Conservation (phyloP, 2,113 vertebrate genomes). For the Echinops telfairi region DNA sequence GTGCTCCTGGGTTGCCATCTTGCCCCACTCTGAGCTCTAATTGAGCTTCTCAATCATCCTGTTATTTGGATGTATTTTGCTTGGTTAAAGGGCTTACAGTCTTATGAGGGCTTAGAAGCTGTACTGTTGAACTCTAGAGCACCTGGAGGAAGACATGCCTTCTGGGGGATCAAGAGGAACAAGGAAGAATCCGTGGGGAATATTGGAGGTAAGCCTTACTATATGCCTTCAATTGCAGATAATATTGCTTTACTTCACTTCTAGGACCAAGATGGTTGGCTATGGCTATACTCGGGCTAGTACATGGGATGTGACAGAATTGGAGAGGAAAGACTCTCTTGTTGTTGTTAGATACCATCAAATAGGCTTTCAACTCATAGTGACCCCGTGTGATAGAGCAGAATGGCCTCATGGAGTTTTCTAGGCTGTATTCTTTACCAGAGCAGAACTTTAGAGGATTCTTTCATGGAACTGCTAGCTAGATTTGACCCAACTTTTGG, state of each 20-base stretch:
- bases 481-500: neutral
- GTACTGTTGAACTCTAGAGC: neutral
- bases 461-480: neutral
- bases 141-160: conserved; percentile 28
- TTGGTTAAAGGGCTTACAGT: neutral
- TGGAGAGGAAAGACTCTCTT: conserved; percentile 16
- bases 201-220: neutral
- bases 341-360: neutral
- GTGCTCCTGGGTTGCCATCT: too few relatives aligned
- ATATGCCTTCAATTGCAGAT: neutral
- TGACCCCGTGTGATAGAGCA: too few relatives aligned
- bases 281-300: neutral
- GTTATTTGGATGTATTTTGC: conserved; percentile 52
- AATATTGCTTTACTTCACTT: conserved; percentile 42
- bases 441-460: neutral
- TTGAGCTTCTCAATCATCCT: neutral
- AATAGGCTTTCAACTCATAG: too few relatives aligned
- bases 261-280: conserved; percentile 4
- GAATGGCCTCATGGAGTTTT: too few relatives aligned
- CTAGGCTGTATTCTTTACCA: neutral
- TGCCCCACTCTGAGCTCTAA: too few relatives aligned
- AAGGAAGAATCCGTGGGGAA: neutral
- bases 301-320: conserved; percentile 29
- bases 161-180: neutral
- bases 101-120: neutral